Evolutionary conservation across 2,888 invertebrate genomes (phyloP).

Genomic region (Lasioglossum oenotherae): DNA sequence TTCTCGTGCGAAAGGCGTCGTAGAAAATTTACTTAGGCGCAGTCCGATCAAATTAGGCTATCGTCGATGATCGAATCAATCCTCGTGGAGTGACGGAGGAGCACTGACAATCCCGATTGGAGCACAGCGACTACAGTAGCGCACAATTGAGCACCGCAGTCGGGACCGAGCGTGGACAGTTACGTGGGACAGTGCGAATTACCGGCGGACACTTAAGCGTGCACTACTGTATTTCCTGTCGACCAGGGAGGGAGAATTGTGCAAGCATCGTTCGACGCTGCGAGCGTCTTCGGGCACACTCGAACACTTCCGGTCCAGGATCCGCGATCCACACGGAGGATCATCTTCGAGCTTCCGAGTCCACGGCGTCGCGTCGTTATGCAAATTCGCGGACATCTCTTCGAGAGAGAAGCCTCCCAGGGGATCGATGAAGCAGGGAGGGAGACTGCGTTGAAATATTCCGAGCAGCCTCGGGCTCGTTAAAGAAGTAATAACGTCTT

Average conservation of each 20-base stretch:
- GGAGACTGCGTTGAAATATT: slow-evolving; percentile 7
- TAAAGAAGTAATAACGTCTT: slow-evolving; percentile 17
- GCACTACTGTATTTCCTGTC: not conserved
- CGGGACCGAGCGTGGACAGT: not conserved
- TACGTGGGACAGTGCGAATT: not conserved
- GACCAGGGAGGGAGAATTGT: not conserved
- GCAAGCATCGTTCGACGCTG: not conserved
- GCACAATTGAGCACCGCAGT: not conserved
- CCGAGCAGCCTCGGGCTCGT: slow-evolving; percentile 18
- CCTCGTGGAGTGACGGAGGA: not conserved
- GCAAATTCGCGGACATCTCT: slow-evolving; percentile 15
- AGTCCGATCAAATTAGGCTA: not conserved
- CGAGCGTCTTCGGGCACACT: not conserved
- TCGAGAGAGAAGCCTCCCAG: slow-evolving; percentile 10
- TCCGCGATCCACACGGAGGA: slow-evolving; percentile 26
- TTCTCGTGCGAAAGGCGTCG: not conserved
- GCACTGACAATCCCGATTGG: not conserved
- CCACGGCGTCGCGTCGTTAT: slow-evolving; percentile 21
- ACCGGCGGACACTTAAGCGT: not conserved
- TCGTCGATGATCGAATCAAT: not conserved
- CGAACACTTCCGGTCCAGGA: not conserved
- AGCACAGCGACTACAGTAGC: not conserved
- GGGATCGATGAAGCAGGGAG: slow-evolving; percentile 13
- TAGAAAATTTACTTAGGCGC: not conserved
- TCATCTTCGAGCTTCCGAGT: slow-evolving; percentile 27